phyloP scores from a whole-genome alignment of 2,113 vertebrate species.

The Pogona vitticeps region DNA sequence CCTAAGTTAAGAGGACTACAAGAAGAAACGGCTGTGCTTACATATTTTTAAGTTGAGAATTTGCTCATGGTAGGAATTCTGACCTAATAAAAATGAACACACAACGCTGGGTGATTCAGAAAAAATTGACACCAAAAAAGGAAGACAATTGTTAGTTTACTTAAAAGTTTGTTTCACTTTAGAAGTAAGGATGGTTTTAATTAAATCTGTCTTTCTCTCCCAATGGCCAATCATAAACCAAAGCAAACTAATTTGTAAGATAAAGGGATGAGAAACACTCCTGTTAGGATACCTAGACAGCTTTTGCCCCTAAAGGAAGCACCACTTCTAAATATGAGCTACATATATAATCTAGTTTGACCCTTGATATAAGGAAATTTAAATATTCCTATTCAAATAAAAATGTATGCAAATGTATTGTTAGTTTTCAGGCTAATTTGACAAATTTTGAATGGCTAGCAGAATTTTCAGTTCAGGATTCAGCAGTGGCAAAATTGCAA shows the following conservation, averaged over 20 bases:
- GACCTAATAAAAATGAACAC: too few relatives aligned
- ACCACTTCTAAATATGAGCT: too few relatives aligned
- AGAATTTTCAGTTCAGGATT: background rate
- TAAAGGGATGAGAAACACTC: background rate
- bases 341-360: too few relatives aligned
- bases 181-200: background rate
- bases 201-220: too few relatives aligned
- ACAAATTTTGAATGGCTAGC: background rate
- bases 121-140: background rate
- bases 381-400: too few relatives aligned
- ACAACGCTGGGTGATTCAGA: too few relatives aligned
- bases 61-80: background rate
- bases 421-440: background rate
- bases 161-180: background rate
- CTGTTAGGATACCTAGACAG: too few relatives aligned
- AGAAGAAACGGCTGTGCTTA: background rate
- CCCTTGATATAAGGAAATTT: too few relatives aligned
- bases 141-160: background rate
- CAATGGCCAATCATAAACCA: too few relatives aligned
- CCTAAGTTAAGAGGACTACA: background rate
- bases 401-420: too few relatives aligned
- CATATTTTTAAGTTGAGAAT: background rate
- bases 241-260: background rate
- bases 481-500: background rate
- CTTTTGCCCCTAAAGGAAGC: too few relatives aligned